Evolutionary conservation across 2,888 invertebrate genomes (phyloP).

Genomic region (Synergus umbraculus): DNA sequence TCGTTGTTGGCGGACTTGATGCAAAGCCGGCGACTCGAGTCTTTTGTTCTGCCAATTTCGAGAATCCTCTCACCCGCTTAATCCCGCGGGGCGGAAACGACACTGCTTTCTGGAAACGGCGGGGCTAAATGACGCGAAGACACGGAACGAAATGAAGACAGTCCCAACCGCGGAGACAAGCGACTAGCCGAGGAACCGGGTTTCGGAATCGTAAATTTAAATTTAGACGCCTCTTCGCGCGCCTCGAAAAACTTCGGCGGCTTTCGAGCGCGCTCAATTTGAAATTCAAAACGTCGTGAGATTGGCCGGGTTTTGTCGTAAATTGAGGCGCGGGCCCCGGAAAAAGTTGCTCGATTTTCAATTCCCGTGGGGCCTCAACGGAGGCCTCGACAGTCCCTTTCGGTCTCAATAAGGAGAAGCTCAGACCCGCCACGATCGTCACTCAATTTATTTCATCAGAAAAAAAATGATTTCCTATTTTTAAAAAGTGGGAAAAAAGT

Average conservation of each 20-base stretch:
- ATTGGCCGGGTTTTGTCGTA: slow-evolving; percentile 50
- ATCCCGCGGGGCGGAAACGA: slow-evolving; percentile 56
- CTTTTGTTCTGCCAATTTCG: slow-evolving; percentile 39
- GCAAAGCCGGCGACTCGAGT: slow-evolving; percentile 18
- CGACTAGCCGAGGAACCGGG: slow-evolving; percentile 1
- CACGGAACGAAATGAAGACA: slow-evolving; percentile 60
- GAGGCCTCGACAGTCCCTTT: slow-evolving; percentile 37
- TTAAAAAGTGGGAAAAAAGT: not conserved
- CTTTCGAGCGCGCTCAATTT: slow-evolving; percentile 42
- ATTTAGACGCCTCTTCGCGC: slow-evolving; percentile 41
- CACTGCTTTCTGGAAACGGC: slow-evolving; percentile 42
- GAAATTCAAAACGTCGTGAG: slow-evolving; percentile 45
- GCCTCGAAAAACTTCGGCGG: slow-evolving; percentile 40
- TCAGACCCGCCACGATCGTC: slow-evolving; percentile 36
- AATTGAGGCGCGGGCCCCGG: slow-evolving; percentile 48
- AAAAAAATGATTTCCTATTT: not conserved
- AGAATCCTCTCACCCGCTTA: slow-evolving; percentile 33
- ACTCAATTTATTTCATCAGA: slow-evolving; percentile 1
- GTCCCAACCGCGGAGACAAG: slow-evolving; percentile 37
- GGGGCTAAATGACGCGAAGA: slow-evolving; percentile 52
- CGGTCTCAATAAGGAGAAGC: slow-evolving; percentile 48
- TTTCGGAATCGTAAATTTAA: slow-evolving; percentile 38
- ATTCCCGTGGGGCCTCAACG: slow-evolving; percentile 41
- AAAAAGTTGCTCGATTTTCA: slow-evolving; percentile 57
- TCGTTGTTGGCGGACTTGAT: slow-evolving; percentile 13